phyloP scores from a whole-genome alignment of 1,140 invertebrate genomes.

The Pogonus chalceus region DNA sequence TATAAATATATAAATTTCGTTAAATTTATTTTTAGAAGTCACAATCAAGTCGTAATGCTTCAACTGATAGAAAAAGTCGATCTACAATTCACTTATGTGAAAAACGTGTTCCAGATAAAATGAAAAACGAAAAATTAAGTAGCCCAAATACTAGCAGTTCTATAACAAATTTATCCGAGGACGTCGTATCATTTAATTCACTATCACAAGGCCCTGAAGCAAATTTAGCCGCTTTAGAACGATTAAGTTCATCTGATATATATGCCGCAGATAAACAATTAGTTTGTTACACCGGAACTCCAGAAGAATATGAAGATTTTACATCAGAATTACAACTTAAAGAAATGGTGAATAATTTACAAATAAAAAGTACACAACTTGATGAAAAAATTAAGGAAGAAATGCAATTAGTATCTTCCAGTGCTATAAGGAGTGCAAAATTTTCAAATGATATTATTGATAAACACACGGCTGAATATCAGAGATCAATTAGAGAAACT shows the following conservation, averaged over 20 bases:
- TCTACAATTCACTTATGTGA: background rate
- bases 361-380: background rate
- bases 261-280: slow-evolving; percentile 7
- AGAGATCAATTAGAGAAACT: slow-evolving; percentile 33
- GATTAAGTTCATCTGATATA: too few relatives aligned
- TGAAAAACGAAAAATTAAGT: background rate
- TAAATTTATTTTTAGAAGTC: slow-evolving; percentile 35
- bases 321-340: slow-evolving; percentile 4
- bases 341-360: background rate
- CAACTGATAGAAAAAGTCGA: background rate
- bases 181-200: background rate
- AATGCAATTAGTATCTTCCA: slow-evolving; percentile 35
- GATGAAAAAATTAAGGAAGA: slow-evolving; percentile 20
- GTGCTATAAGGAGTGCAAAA: slow-evolving; percentile 39
- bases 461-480: slow-evolving; percentile 37
- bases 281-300: slow-evolving; percentile 4
- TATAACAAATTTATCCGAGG: background rate
- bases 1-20: slow-evolving; percentile 12
- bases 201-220: too few relatives aligned
- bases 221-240: too few relatives aligned
- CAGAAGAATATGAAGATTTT: slow-evolving; percentile 2
- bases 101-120: background rate
- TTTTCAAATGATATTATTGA: slow-evolving; percentile 39
- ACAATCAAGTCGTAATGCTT: slow-evolving; percentile 25
- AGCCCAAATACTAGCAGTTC: background rate